These are phyloP conservation scores for Andrena fulva DNA, from an alignment of 2,888 invertebrate species.

Conservation along the genomic window DNA sequence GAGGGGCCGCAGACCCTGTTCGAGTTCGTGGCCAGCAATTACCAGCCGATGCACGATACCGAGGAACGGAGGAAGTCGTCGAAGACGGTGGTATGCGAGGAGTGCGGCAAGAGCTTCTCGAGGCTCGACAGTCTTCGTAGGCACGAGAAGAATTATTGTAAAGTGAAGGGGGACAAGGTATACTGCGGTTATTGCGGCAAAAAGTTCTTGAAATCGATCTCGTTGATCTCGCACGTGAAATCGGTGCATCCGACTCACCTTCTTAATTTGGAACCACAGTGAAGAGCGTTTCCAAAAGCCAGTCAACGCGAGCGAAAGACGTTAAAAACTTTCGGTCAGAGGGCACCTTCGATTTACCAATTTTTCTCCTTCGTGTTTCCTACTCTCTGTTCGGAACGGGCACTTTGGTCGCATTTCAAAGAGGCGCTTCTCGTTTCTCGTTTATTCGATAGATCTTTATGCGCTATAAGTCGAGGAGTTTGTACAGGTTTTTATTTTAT, in stretches of 20 bases:
- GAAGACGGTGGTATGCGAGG: constrained; percentile 66
- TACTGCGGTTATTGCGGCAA: constrained; percentile 60
- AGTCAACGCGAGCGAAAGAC: neutral
- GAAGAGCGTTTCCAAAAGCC: neutral
- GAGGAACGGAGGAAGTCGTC: constrained; percentile 47
- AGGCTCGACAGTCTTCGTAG: constrained; percentile 78
- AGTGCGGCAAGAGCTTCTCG: constrained; percentile 77
- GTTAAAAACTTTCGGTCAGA: neutral
- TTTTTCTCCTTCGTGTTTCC: neutral
- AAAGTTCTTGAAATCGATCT: constrained; percentile 54
- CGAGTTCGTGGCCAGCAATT: constrained; percentile 61
- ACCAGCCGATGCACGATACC: constrained; percentile 35
- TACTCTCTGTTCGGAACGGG: neutral
- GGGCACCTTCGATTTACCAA: neutral
- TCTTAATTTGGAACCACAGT: constrained; percentile 1
- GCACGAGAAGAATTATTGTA: constrained; percentile 79
- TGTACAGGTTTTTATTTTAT: neutral
- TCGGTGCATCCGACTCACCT: constrained; percentile 45
- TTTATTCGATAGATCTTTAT: neutral
- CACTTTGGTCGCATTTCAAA: neutral
- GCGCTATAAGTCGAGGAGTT: neutral
- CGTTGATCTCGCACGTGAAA: constrained; percentile 59
- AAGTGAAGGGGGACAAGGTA: constrained; percentile 62
- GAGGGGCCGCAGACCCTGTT: constrained; percentile 59
- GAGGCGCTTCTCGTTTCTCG: neutral